Evolutionary conservation across 2,113 vertebrate species (phyloP).

Genomic region (Tragelaphus buxtoni): DNA sequence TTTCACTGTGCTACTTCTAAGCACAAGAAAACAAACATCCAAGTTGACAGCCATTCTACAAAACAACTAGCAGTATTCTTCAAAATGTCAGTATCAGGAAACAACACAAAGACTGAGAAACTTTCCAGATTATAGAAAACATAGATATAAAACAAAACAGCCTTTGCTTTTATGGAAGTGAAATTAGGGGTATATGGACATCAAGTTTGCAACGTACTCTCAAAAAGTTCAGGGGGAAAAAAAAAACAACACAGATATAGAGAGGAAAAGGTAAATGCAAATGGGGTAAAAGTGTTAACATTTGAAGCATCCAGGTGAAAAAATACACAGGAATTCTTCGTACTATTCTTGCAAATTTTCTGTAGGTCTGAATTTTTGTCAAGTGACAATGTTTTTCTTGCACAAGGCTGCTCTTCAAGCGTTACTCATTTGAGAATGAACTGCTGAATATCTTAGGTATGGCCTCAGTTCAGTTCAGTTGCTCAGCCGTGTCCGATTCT

Average conservation of each 20-base stretch:
- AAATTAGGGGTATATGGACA: background rate
- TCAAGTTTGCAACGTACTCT: background rate
- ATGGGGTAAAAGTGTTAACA: background rate
- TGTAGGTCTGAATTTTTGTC: background rate
- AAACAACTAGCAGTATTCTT: background rate
- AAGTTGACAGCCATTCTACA: background rate
- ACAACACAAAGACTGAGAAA: conserved; percentile 8
- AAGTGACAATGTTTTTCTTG: background rate
- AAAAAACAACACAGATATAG: background rate
- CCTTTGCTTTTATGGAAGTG: background rate
- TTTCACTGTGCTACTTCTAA: background rate
- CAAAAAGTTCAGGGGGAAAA: background rate
- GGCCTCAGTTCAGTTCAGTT: background rate
- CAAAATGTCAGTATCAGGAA: background rate
- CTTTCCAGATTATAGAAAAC: background rate
- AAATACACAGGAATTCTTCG: background rate
- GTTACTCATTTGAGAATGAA: background rate
- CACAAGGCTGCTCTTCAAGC: background rate
- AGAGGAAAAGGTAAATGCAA: background rate
- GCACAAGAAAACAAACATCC: background rate
- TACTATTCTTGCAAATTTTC: background rate
- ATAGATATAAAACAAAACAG: background rate
- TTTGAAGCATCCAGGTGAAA: background rate
- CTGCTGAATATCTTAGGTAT: background rate
- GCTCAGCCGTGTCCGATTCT: too few species aligned